A percentile compares a stretch with the other conserved stretches of the same genome.
Evolutionary conservation across 2,888 invertebrate species (phyloP).

Genomic region (Lutraria lutraria): DNA sequence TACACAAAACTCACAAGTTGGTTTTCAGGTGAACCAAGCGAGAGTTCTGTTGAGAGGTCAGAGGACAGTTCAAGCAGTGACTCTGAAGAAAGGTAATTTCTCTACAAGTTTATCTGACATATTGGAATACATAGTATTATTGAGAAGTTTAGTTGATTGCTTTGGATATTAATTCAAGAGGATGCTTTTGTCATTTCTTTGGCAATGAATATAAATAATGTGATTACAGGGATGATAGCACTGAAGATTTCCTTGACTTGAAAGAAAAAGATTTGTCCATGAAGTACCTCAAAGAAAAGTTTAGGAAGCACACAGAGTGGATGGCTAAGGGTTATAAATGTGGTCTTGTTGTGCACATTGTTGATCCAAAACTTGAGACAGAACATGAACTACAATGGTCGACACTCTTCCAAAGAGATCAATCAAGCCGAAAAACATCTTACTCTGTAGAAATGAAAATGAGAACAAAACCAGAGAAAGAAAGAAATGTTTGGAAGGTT

Average conservation of each 20-base stretch:
- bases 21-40: background rate
- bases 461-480: conserved; percentile 55
- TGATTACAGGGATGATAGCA: conserved; percentile 24
- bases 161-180: no score
- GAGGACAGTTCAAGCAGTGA: background rate
- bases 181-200: background rate
- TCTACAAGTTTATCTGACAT: no score
- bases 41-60: background rate
- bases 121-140: no score
- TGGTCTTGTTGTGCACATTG: conserved; percentile 61
- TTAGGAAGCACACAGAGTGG: conserved; percentile 37
- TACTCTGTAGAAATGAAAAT: conserved; percentile 60
- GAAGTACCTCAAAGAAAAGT: conserved; percentile 49
- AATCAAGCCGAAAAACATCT: conserved; percentile 21
- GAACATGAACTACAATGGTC: conserved; percentile 63
- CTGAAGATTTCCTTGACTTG: conserved; percentile 46
- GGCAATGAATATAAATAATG: background rate
- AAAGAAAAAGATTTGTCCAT: conserved; percentile 56
- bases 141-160: no score
- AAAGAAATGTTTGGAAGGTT: conserved; percentile 71
- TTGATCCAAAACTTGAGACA: conserved; percentile 42
- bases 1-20: background rate
- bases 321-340: conserved; percentile 50
- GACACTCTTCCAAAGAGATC: conserved; percentile 59
- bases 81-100: background rate